Percentiles rank a stretch among this genome's conserved stretches.
phyloP scores from a whole-genome alignment of 1,140 invertebrate species.

The Gonioctena quinquepunctata region DNA sequence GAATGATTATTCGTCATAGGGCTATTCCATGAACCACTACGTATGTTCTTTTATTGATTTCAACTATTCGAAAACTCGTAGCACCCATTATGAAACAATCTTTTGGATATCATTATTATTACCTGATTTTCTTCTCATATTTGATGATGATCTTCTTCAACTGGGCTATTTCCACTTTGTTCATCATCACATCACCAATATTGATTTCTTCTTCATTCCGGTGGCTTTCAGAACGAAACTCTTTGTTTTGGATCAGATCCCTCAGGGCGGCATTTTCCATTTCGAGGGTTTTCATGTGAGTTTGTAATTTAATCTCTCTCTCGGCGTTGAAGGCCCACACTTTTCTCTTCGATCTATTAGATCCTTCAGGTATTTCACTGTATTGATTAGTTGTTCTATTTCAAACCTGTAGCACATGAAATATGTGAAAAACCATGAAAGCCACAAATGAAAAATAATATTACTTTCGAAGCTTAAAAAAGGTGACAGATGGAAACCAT shows the following conservation, averaged over 20 bases:
- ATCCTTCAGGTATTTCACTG: constrained; percentile 35
- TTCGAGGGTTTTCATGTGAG: constrained; percentile 12
- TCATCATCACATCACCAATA: neutral
- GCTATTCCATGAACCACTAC: no score
- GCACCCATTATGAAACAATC: no score
- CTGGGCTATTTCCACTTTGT: constrained; percentile 11
- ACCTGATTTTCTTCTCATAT: constrained; percentile 30
- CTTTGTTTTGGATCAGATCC: constrained; percentile 13
- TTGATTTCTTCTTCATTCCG: constrained; percentile 6
- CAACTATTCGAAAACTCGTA: no score
- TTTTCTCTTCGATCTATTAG: constrained; percentile 29
- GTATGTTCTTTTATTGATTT: no score
- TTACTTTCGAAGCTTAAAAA: no score
- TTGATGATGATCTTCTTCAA: constrained; percentile 34
- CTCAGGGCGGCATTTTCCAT: constrained; percentile 24
- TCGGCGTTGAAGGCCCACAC: constrained; percentile 21
- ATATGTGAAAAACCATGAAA: neutral
- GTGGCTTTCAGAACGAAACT: neutral
- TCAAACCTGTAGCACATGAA: constrained; percentile 25
- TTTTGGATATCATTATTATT: no score
- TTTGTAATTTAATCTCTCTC: constrained; percentile 24
- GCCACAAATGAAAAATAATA: neutral
- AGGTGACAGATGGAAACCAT: no score
- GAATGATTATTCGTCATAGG: no score
- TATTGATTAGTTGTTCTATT: constrained; percentile 34